Percentiles rank a stretch among this genome's conserved stretches.
Conservation (phyloP, 2,888 invertebrate genomes). For the Phaedon cochleariae region DNA sequence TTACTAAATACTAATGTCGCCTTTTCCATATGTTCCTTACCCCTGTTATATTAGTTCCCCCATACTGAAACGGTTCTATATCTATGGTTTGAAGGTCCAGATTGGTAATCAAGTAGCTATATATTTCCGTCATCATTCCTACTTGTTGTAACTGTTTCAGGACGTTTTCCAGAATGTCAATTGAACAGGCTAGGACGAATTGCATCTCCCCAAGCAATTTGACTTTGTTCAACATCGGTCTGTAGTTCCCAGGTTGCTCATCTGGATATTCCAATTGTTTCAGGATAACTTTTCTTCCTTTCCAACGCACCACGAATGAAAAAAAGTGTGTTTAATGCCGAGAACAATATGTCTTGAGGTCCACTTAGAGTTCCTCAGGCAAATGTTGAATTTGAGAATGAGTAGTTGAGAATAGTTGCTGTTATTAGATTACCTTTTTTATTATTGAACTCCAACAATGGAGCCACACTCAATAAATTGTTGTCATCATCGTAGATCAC, state of each 20-base stretch:
- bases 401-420: too few relatives aligned
- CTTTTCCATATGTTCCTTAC: constrained; percentile 50
- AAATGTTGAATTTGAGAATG: too few relatives aligned
- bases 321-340: too few relatives aligned
- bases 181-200: constrained; percentile 65
- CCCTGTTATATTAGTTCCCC: constrained; percentile 70
- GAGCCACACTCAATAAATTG: constrained; percentile 61
- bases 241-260: constrained; percentile 33
- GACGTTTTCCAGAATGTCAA: constrained; percentile 61
- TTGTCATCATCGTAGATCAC: constrained; percentile 79
- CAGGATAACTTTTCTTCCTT: constrained; percentile 62
- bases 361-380: too few relatives aligned
- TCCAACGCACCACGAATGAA: neutral
- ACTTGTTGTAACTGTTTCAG: constrained; percentile 68
- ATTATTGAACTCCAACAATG: constrained; percentile 48
- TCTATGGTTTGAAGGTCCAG: constrained; percentile 69
- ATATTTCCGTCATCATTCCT: constrained; percentile 67
- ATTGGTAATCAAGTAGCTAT: constrained; percentile 67
- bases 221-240: constrained; percentile 61
- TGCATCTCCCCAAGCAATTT: constrained; percentile 62
- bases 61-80: constrained; percentile 66
- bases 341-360: too few relatives aligned
- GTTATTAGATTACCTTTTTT: neutral
- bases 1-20: neutral
- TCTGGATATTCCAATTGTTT: constrained; percentile 66